Percentiles rank a stretch among this genome's conserved stretches.
phyloP scores from a whole-genome alignment of 2,113 vertebrate species.

The Tetraodon nigroviridis region DNA sequence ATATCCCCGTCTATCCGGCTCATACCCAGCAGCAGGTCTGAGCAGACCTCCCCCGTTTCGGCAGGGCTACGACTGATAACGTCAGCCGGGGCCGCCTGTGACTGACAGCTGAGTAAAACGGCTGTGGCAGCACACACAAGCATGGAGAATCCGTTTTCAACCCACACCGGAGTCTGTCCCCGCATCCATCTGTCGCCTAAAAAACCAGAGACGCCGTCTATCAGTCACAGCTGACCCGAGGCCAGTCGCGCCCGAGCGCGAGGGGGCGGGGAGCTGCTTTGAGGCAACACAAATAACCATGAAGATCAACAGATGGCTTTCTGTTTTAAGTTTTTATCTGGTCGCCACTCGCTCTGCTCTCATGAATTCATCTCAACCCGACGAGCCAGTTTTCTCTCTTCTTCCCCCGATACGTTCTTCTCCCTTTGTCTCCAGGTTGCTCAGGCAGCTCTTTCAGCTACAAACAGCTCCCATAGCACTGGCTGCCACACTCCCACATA shows the following conservation, averaged over 20 bases:
- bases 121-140: slow-evolving; percentile 65
- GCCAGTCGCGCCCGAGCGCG: slow-evolving; percentile 37
- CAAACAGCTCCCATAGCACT: slow-evolving; percentile 21
- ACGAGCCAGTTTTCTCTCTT: slow-evolving; percentile 1
- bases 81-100: slow-evolving; percentile 56
- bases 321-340: slow-evolving; percentile 42
- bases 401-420: neutral
- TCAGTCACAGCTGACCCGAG: slow-evolving; percentile 70
- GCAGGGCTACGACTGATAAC: slow-evolving; percentile 63
- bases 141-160: slow-evolving; percentile 67
- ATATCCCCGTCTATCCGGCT: slow-evolving; percentile 19
- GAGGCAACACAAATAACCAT: slow-evolving; percentile 58
- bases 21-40: slow-evolving; percentile 37
- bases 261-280: slow-evolving; percentile 22
- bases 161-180: slow-evolving; percentile 50
- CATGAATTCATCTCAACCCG: slow-evolving; percentile 16
- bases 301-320: slow-evolving; percentile 68
- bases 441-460: slow-evolving; percentile 34
- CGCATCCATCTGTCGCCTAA: slow-evolving; percentile 62
- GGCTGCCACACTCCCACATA: slow-evolving; percentile 52
- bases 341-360: neutral
- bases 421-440: slow-evolving; percentile 32
- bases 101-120: slow-evolving; percentile 70
- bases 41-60: slow-evolving; percentile 50
- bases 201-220: slow-evolving; percentile 51